phyloP scores from a whole-genome alignment of 2,797 vertebrate genomes.

The Fundulus diaphanus region DNA sequence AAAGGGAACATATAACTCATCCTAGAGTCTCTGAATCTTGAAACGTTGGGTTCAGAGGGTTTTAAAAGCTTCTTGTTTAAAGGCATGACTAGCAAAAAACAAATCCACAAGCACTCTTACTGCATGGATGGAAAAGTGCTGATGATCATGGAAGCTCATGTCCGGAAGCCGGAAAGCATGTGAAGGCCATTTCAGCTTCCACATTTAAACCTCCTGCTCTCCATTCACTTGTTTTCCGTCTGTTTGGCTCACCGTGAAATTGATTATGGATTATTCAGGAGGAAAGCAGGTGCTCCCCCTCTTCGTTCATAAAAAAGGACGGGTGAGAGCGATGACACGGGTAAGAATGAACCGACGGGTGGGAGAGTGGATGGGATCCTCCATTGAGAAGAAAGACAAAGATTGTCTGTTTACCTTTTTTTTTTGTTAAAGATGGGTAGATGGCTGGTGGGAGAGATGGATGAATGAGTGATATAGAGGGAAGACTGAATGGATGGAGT shows the following conservation, averaged over 20 bases:
- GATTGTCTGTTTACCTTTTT: conserved; percentile 69
- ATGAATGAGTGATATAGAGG: conserved; percentile 69
- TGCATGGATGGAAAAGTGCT: conserved; percentile 58
- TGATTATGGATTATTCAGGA: conserved; percentile 84
- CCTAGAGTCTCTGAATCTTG: not conserved
- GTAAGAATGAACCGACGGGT: conserved; percentile 64
- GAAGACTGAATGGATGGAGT: conserved; percentile 56
- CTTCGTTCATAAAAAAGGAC: conserved; percentile 77
- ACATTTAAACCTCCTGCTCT: conserved; percentile 56
- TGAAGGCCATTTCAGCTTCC: not conserved
- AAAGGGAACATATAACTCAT: not conserved
- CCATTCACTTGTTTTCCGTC: conserved; percentile 77
- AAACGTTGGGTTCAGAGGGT: conserved; percentile 22
- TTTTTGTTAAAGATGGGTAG: conserved; percentile 78
- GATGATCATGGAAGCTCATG: conserved; percentile 52
- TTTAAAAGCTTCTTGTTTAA: conserved; percentile 55
- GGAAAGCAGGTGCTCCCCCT: conserved; percentile 68
- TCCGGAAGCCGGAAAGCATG: conserved; percentile 22
- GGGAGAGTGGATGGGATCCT: conserved; percentile 51
- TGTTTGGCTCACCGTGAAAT: conserved; percentile 71
- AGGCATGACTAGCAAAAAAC: conserved; percentile 16
- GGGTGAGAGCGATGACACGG: conserved; percentile 63
- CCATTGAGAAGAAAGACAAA: conserved; percentile 81
- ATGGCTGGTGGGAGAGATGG: conserved; percentile 64
- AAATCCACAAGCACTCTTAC: conserved; percentile 3